Conservation (phyloP, 2,888 invertebrate genomes). For the Cotesia congregata region DNA sequence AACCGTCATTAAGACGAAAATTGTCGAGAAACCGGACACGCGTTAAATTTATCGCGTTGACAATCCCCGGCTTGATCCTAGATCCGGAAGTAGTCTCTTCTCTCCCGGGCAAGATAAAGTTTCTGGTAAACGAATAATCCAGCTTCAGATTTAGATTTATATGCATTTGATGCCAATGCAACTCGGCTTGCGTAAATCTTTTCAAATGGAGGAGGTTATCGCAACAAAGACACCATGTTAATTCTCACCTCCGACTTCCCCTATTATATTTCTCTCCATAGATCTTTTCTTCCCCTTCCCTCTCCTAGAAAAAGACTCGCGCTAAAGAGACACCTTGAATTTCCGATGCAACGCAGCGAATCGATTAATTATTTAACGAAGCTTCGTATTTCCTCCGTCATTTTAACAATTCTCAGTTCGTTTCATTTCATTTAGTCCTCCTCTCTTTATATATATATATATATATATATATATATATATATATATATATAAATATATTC, state of each 20-base stretch:
- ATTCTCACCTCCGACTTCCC: background rate
- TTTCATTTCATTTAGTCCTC: slow-evolving; percentile 45
- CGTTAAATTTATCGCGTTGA: slow-evolving; percentile 14
- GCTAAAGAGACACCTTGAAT: slow-evolving; percentile 21
- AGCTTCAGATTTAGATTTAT: background rate
- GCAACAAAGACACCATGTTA: background rate
- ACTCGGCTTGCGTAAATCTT: background rate
- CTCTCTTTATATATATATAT: background rate
- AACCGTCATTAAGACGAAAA: slow-evolving; percentile 14
- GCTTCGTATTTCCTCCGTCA: slow-evolving; percentile 50
- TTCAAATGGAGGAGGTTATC: background rate
- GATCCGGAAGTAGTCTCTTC: background rate
- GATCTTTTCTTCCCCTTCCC: background rate
- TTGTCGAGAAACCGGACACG: slow-evolving; percentile 8
- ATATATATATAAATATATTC: background rate
- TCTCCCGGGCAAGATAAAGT: slow-evolving; percentile 1
- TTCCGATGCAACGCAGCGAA: slow-evolving; percentile 48
- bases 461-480: background rate
- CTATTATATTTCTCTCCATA: no score
- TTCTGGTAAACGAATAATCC: background rate
- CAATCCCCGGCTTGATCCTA: background rate
- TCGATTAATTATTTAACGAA: slow-evolving; percentile 58
- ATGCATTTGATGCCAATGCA: background rate
- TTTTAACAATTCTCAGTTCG: slow-evolving; percentile 47
- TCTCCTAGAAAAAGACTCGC: background rate